Percentiles rank a stretch among this genome's conserved stretches.
phyloP scores from a whole-genome alignment of 2,797 vertebrate species.

The Malurus leucopterus region DNA sequence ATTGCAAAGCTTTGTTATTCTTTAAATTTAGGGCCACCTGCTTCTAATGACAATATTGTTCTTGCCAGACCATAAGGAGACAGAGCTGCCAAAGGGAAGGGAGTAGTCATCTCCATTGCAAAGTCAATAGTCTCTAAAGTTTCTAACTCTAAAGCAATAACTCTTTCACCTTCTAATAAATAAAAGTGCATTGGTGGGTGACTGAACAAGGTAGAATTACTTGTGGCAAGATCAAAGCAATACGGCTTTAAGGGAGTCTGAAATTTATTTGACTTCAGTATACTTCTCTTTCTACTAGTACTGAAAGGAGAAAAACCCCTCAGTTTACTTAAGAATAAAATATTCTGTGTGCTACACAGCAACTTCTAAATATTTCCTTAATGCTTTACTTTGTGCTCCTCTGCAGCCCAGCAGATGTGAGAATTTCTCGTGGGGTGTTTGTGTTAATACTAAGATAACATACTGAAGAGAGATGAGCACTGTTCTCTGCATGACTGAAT shows the following conservation, averaged over 20 bases:
- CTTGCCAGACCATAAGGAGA: constrained; percentile 42
- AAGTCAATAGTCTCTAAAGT: constrained; percentile 54
- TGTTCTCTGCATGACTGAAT: neutral
- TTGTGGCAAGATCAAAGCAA: constrained; percentile 45
- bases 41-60: constrained; percentile 47
- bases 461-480: neutral
- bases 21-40: constrained; percentile 48
- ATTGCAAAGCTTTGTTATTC: constrained; percentile 18
- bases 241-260: neutral
- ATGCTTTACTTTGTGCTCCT: neutral
- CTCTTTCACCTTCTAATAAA: constrained; percentile 35
- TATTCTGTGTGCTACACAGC: neutral
- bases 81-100: constrained; percentile 51
- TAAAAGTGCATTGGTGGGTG: neutral
- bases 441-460: neutral
- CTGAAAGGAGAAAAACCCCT: neutral
- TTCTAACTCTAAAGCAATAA: constrained; percentile 41
- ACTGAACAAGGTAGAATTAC: constrained; percentile 50
- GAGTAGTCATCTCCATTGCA: constrained; percentile 54
- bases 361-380: neutral
- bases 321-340: constrained; percentile 2
- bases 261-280: constrained; percentile 21
- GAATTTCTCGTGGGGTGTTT: neutral
- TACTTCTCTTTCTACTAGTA: constrained; percentile 8
- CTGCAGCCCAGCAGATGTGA: neutral